A percentile compares a stretch with the other conserved stretches of the same genome.
These are phyloP conservation scores for Tupaia tana DNA, from an alignment of 2,113 vertebrate genomes.

Conservation along the genomic window DNA sequence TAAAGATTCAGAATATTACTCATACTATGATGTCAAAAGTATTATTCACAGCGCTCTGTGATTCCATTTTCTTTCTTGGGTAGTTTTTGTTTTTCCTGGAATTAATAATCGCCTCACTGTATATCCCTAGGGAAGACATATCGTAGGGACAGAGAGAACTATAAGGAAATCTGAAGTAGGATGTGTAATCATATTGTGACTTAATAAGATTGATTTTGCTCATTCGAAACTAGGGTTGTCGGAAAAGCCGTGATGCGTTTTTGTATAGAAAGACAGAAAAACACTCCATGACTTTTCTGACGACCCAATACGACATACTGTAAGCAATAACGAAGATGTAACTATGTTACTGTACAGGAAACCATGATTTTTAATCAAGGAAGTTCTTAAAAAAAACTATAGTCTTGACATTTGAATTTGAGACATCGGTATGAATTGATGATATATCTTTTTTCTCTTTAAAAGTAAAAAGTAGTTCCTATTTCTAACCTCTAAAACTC, in stretches of 20 bases:
- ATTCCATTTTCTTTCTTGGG: constrained; percentile 24
- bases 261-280: too few relatives aligned
- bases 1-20: neutral
- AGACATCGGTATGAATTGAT: neutral
- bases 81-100: constrained; percentile 34
- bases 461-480: neutral
- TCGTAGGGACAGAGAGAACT: neutral
- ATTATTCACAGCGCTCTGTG: neutral
- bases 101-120: constrained; percentile 27
- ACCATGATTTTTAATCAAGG: neutral
- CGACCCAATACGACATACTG: too few relatives aligned
- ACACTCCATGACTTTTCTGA: too few relatives aligned
- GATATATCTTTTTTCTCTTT: neutral
- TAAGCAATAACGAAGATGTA: neutral
- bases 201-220: neutral
- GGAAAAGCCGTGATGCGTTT: too few relatives aligned
- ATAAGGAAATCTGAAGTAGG: neutral
- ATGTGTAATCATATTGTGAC: neutral
- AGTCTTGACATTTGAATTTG: neutral
- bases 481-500: neutral
- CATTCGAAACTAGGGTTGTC: neutral
- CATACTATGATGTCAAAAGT: neutral
- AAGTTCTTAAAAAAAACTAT: neutral
- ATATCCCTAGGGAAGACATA: neutral
- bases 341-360: neutral